Evolutionary conservation across 2,888 invertebrate species (phyloP).

Genomic region (Ennomos erosarius): DNA sequence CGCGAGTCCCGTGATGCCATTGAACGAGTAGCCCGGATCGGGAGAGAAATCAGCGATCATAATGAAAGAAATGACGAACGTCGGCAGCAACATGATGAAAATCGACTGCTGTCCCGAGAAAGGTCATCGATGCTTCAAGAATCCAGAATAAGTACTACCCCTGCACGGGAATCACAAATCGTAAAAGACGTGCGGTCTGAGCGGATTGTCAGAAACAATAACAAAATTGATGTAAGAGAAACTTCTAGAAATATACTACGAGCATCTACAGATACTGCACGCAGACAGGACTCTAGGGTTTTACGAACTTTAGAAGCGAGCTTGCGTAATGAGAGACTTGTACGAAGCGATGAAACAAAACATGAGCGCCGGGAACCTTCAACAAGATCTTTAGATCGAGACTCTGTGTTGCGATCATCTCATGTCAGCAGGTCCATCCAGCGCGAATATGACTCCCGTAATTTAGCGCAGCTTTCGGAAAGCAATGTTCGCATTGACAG

Average conservation of each 20-base stretch:
- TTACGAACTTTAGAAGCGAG: slow-evolving; percentile 3
- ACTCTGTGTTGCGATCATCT: slow-evolving; percentile 2
- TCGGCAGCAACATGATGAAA: slow-evolving; percentile 20
- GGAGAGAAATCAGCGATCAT: slow-evolving; percentile 14
- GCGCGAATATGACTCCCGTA: slow-evolving; percentile 4
- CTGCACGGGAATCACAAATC: slow-evolving; percentile 13
- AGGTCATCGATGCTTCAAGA: slow-evolving; percentile 16
- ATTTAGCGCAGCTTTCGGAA: slow-evolving; percentile 7
- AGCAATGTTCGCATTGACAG: slow-evolving; percentile 16
- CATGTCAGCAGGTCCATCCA: slow-evolving; percentile 3
- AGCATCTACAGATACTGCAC: slow-evolving; percentile 9
- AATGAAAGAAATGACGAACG: slow-evolving; percentile 17
- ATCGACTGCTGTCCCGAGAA: slow-evolving; percentile 15
- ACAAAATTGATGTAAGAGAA: slow-evolving; percentile 2
- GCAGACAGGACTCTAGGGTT: neutral
- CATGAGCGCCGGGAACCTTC: slow-evolving; percentile 4
- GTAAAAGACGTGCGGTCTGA: slow-evolving; percentile 1
- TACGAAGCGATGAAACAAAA: slow-evolving; percentile 8
- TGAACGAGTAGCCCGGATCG: slow-evolving; percentile 7
- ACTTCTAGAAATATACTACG: slow-evolving; percentile 5
- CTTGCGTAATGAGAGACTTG: neutral
- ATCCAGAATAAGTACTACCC: slow-evolving; percentile 3
- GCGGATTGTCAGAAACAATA: slow-evolving; percentile 10
- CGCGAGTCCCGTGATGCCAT: slow-evolving; percentile 7
- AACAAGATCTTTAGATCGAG: slow-evolving; percentile 18